Evolutionary conservation across 1,140 invertebrate species (phyloP).

Genomic region (Capitella teleta): DNA sequence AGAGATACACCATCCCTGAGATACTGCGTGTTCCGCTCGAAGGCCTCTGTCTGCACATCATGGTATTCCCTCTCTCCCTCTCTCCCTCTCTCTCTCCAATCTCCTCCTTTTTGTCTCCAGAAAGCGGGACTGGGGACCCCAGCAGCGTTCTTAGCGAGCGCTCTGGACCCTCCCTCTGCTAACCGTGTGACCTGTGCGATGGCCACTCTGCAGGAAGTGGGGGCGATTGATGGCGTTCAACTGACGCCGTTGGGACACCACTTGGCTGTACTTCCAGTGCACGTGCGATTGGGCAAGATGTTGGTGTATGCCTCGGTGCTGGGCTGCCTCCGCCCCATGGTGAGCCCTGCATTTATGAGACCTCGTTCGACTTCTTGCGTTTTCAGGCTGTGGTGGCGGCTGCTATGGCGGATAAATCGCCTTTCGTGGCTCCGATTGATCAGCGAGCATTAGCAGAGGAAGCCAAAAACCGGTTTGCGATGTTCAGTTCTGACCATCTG

Average conservation of each 20-base stretch:
- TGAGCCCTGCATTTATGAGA: slow-evolving; percentile 13
- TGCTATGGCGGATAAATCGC: slow-evolving; percentile 34
- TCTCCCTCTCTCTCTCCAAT: not conserved
- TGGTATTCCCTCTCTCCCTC: slow-evolving; percentile 16
- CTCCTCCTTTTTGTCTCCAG: slow-evolving; percentile 17
- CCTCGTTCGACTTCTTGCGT: not conserved
- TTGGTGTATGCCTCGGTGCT: slow-evolving; percentile 52
- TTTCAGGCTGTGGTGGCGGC: slow-evolving; percentile 34
- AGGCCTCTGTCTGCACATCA: slow-evolving; percentile 36
- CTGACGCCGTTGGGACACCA: slow-evolving; percentile 82
- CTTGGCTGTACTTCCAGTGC: slow-evolving; percentile 77
- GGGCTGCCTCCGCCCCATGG: slow-evolving; percentile 34
- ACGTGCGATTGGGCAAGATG: slow-evolving; percentile 91
- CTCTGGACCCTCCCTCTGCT: slow-evolving; percentile 25
- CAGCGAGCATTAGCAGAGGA: slow-evolving; percentile 25
- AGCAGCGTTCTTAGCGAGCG: slow-evolving; percentile 23
- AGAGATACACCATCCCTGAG: slow-evolving; percentile 27
- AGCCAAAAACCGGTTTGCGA: slow-evolving; percentile 21
- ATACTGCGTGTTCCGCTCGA: slow-evolving; percentile 33
- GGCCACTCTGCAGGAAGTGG: slow-evolving; percentile 25
- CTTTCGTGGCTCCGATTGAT: slow-evolving; percentile 31
- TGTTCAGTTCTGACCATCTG: slow-evolving; percentile 29
- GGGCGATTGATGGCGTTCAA: not conserved
- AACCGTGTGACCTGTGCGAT: slow-evolving; percentile 24
- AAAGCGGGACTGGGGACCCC: slow-evolving; percentile 33